Conservation (phyloP, 2,797 vertebrate genomes). For the Lates japonicus region DNA sequence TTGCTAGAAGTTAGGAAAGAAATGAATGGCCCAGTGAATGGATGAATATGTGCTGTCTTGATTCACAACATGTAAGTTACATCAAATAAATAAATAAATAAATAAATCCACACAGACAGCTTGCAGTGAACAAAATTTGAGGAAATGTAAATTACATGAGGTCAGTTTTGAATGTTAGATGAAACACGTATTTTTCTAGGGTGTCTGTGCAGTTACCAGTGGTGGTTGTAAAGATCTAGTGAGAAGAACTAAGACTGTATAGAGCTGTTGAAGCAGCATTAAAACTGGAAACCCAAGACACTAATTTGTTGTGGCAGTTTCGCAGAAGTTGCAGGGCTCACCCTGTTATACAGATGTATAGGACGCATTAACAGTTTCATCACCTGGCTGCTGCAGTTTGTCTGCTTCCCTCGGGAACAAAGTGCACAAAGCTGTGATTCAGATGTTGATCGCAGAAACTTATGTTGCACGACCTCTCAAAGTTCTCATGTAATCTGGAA, state of each 20-base stretch:
- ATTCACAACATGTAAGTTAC: too few species aligned
- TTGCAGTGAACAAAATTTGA: neutral
- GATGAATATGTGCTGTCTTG: too few species aligned
- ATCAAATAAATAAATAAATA: too few species aligned
- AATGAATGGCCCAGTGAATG: too few species aligned
- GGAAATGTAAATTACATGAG: neutral
- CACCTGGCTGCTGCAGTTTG: conserved; percentile 23
- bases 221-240: neutral
- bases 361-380: conserved; percentile 23
- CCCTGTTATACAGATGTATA: conserved; percentile 12
- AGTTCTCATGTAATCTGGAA: too few species aligned
- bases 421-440: conserved; percentile 4
- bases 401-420: neutral
- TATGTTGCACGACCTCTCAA: too few species aligned
- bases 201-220: too few species aligned
- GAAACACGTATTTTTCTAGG: neutral
- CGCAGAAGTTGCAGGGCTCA: conserved; percentile 33
- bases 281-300: conserved; percentile 22
- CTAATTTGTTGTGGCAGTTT: conserved; percentile 28
- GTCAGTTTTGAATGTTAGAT: neutral
- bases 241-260: neutral
- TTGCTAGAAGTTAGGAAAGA: too few species aligned
- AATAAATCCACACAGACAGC: too few species aligned
- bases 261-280: conserved; percentile 19
- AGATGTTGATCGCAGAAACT: too few species aligned